Evolutionary conservation across 2,888 invertebrate genomes (phyloP), one percentile per base, ranked within the genome.

Genomic region (Dendrolimus houi): DNA sequence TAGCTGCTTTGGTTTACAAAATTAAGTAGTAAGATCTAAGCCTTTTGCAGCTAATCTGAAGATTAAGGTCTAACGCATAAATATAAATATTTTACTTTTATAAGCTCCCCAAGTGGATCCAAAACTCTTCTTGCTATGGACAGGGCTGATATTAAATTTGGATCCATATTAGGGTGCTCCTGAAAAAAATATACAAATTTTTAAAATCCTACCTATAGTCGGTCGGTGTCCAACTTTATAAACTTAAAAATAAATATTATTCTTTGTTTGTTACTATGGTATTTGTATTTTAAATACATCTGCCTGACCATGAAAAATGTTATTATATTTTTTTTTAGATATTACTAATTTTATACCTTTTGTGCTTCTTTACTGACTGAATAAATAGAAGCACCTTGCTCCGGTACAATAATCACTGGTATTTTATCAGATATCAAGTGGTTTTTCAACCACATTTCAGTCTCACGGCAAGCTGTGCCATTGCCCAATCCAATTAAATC

Each of bases 321-420:
- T 14, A 14, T 14, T 1, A 14, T 14, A n/a, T 14, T 14, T 14
- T 6, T 29, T 6, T 47, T 13, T 52, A 14, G 14, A 17, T 53
- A 52, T n/a, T 47, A 52, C 3, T 14, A 40, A 40, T n/a, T 17
- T 59, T 56, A 57, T 74, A 91, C 91, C 82, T 94, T 94, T 66
- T 94, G 93, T 0, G 98, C 98, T 76, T 96, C 94, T 54, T 94
- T 92, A 64, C 97, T 95, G 59, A 97, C 95, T 10, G 98, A 98
- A 81, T 98, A 98, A 69, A 98, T 95, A 1, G 98, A 98, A 0
- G 97, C 97, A 0, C 98, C 98, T 72, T 95, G 94, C 83, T 98
- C 98, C 57, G 95, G 95, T 0, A 98, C 96, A 65, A 98, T 97
- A 55, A 96, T 94, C 66, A 95, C 95, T 1, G 93, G 93, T 7